Evolutionary conservation across 1,140 invertebrate genomes (phyloP).

Genomic region (Sminthurinus signatus): DNA sequence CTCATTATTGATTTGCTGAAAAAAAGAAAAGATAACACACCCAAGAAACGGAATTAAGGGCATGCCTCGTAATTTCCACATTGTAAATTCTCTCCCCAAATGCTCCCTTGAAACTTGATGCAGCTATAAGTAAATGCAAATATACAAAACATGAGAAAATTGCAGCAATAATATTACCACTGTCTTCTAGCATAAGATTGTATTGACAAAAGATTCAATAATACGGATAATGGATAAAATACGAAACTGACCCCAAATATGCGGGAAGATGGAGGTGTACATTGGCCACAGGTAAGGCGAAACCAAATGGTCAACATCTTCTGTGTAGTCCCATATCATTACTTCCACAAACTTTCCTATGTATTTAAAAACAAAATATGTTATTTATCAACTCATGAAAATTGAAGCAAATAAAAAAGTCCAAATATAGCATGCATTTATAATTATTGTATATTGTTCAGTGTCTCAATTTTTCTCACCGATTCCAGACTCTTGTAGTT

Average conservation of each 20-base stretch:
- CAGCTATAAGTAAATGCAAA: too few species aligned
- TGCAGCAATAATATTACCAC: too few species aligned
- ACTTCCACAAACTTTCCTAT: slow-evolving; percentile 18
- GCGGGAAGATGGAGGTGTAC: slow-evolving; percentile 51
- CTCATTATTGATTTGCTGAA: too few species aligned
- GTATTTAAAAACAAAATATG: not conserved
- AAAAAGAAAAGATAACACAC: slow-evolving; percentile 15
- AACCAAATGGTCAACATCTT: slow-evolving; percentile 31
- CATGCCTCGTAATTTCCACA: slow-evolving; percentile 56
- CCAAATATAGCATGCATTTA: not conserved
- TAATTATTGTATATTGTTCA: not conserved
- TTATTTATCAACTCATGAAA: too few species aligned
- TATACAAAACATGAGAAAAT: too few species aligned
- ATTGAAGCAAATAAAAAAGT: not conserved
- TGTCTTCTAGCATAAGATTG: too few species aligned
- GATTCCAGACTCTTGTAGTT: slow-evolving; percentile 20
- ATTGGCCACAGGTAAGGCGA: slow-evolving; percentile 46
- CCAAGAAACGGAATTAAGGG: slow-evolving; percentile 31
- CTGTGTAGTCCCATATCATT: slow-evolving; percentile 37
- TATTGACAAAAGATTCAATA: too few species aligned
- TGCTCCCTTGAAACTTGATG: slow-evolving; percentile 55
- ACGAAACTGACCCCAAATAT: too few species aligned
- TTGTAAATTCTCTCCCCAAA: slow-evolving; percentile 40
- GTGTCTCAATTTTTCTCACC: slow-evolving; percentile 15
- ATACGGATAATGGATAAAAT: too few species aligned